Conservation (phyloP, 2,113 vertebrate species). For the Boulengeromyrus knoepffleri region DNA sequence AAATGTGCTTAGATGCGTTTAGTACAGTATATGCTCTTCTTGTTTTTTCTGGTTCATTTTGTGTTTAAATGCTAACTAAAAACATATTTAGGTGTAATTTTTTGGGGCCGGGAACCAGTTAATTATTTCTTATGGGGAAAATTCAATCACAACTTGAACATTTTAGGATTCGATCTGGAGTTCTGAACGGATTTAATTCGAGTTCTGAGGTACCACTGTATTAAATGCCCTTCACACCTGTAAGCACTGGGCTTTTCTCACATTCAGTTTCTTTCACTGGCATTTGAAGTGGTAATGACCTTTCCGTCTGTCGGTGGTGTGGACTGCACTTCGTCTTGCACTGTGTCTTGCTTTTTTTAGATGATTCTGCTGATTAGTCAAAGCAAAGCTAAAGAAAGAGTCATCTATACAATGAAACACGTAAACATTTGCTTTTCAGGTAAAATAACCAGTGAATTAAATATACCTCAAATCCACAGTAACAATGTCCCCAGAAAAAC, state of each 20-base stretch:
- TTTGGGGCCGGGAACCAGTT: too few relatives aligned
- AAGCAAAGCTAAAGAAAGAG: neutral
- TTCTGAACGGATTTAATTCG: too few relatives aligned
- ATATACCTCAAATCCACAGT: conserved; percentile 38
- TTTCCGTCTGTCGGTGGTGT: neutral
- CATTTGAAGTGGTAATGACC: neutral
- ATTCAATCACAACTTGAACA: too few relatives aligned
- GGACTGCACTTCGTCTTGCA: neutral
- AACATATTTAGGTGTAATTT: too few relatives aligned
- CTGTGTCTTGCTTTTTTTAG: neutral
- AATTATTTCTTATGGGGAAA: too few relatives aligned
- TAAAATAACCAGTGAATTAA: conserved; percentile 38
- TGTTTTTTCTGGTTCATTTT: too few relatives aligned
- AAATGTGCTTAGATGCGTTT: too few relatives aligned
- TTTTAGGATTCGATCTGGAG: too few relatives aligned
- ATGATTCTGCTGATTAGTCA: neutral
- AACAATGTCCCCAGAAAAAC: conserved; percentile 36
- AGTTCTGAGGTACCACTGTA: neutral
- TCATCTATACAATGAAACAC: conserved; percentile 11
- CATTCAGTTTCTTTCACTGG: neutral
- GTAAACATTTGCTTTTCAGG: conserved; percentile 17
- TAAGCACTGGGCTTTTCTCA: neutral
- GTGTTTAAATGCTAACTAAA: too few relatives aligned
- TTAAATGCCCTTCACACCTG: neutral
- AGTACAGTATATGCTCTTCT: too few relatives aligned